These are phyloP conservation scores for Dendrocopos noguchii DNA, from an alignment of 2,113 vertebrate species.

Conservation along the genomic window DNA sequence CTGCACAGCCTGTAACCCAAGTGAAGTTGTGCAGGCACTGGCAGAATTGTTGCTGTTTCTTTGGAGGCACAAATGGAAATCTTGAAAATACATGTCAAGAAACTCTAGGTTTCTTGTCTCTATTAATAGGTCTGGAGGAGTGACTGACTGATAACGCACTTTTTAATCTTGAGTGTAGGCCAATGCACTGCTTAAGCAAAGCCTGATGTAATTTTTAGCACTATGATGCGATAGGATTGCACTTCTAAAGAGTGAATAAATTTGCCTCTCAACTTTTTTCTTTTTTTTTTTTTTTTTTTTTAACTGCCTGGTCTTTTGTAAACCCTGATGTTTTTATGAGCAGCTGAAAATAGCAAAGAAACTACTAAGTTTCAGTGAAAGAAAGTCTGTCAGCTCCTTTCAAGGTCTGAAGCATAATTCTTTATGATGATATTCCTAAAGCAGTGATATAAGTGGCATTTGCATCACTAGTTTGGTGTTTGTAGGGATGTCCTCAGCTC, in stretches of 20 bases:
- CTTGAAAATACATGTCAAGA: background rate
- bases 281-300: background rate
- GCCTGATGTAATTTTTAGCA: background rate
- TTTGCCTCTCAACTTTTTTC: background rate
- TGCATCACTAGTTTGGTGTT: background rate
- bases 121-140: background rate
- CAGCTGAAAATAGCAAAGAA: background rate
- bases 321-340: background rate
- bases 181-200: background rate
- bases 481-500: background rate
- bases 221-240: fast-evolving
- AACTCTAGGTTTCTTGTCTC: background rate
- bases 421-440: background rate
- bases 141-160: background rate
- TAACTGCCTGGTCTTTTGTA: background rate
- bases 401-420: background rate
- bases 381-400: background rate
- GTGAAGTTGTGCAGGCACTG: fast-evolving
- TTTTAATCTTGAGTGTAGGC: background rate
- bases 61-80: background rate
- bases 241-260: background rate
- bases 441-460: fast-evolving
- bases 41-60: background rate
- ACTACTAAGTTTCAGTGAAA: background rate
- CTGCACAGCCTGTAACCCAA: background rate